Evolutionary conservation across 1,140 invertebrate species (phyloP).

Genomic region (Drosophila sucinea): DNA sequence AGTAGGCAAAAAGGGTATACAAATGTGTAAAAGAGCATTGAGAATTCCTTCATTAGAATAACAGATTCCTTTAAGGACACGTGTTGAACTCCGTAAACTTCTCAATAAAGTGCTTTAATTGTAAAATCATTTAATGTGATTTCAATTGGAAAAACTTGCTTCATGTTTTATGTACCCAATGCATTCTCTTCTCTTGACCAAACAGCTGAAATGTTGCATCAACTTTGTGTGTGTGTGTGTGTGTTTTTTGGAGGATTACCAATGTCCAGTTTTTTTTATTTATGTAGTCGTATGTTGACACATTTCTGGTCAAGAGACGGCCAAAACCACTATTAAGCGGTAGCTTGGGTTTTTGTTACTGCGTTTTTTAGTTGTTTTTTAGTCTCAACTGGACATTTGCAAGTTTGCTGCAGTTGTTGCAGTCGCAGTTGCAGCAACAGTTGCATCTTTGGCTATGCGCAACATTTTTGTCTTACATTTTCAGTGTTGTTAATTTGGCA

Average conservation of each 20-base stretch:
- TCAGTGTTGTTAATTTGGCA: conserved; percentile 49
- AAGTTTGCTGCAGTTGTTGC: conserved; percentile 26
- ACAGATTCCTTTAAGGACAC: no score
- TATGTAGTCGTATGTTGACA: conserved; percentile 37
- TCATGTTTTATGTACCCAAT: neutral
- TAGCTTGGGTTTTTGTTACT: neutral
- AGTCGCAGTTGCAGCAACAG: conserved; percentile 28
- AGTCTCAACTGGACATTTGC: conserved; percentile 42
- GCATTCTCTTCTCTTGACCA: conserved; percentile 7
- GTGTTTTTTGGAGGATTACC: conserved; percentile 1
- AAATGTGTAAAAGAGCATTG: no score
- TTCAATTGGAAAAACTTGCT: neutral
- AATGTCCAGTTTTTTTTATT: conserved; percentile 9
- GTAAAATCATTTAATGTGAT: neutral
- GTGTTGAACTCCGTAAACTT: neutral
- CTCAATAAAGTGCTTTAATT: conserved; percentile 28
- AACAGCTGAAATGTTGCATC: neutral
- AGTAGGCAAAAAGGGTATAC: neutral
- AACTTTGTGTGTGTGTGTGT: conserved; percentile 4
- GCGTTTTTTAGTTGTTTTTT: neutral
- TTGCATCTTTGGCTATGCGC: conserved; percentile 54
- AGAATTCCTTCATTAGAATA: neutral
- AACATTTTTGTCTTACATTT: conserved; percentile 40
- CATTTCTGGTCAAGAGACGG: conserved; percentile 40
- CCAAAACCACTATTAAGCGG: conserved; percentile 21